Evolutionary conservation across 2,888 invertebrate species (phyloP), one percentile per base, ranked within the genome.

Genomic region (Callyntrura sp.): DNA sequence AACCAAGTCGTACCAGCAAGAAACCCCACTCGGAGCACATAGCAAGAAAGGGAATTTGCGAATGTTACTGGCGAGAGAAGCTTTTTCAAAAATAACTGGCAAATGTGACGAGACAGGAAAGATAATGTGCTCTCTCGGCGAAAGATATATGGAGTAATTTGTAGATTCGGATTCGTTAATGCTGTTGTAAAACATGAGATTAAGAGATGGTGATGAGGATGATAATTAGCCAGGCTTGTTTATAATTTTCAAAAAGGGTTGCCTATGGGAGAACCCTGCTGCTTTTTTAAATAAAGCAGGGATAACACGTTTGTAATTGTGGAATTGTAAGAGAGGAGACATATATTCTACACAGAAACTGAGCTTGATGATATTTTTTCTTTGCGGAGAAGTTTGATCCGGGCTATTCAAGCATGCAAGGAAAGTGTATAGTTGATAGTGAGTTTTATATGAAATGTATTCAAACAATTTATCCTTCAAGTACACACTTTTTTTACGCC

Each of bases 221-320:
- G 65, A 82, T 48, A 51, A 76, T 51, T 51, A 51, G 76, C 48
- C 25, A n/a, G 23, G 76, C 23, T 76, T 76, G 51, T 76, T 48
- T 51, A 51, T 76, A 51, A 51, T 76, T 76, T 76, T 48, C 51
- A 12, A 11, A 14, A 25, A 76, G 70, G 25, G 14, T 4, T 20
- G 43, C 12, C 4, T 17, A 25, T 20, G 43, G n/a, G 17, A 51
- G 51, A 76, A 25, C 68, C 83, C 83, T 35, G 83, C 83, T 79
- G 79, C 14, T 79, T 35, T n/a, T 79, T 17, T 17, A 79, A 79
- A 60, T 60, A 51, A 76, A 76, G 76, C 76, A 51, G 25, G 25
- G 51, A 51, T 76, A 76, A 76, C 23, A 14, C 25, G 25, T 4
- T 35, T 23, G 4, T 76, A 76, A 76, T 76, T 25, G 28, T 17